phyloP scores from a whole-genome alignment of 2,797 vertebrate species.

The Hydrocynus forskahlii region DNA sequence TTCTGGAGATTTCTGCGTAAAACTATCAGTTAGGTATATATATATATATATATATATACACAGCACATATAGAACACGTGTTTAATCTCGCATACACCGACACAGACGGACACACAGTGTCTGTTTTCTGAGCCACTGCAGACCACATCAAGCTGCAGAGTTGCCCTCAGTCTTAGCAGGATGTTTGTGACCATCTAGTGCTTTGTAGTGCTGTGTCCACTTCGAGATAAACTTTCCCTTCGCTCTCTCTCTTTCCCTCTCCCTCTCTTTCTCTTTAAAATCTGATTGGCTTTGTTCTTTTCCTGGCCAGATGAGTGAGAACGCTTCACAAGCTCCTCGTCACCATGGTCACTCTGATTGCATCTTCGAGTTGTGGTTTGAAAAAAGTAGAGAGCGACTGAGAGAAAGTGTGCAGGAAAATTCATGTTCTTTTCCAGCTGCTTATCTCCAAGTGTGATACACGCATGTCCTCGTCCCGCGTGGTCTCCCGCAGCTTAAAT shows the following conservation, averaged over 20 bases:
- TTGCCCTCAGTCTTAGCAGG: conserved; percentile 32
- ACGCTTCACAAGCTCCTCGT: conserved; percentile 7
- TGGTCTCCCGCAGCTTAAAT: conserved; percentile 9
- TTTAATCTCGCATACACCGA: not conserved
- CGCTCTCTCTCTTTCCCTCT: not conserved
- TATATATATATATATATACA: too few relatives aligned
- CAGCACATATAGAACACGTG: too few relatives aligned
- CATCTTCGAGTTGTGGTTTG: conserved; percentile 49
- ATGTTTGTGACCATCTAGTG: conserved; percentile 28
- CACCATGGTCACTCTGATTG: conserved; percentile 44
- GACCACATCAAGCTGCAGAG: conserved; percentile 38
- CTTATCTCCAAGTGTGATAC: conserved; percentile 30
- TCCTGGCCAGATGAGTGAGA: conserved; percentile 44
- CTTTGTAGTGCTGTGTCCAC: conserved; percentile 42
- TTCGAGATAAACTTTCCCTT: conserved; percentile 28
- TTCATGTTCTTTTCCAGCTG: conserved; percentile 33
- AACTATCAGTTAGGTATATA: too few relatives aligned
- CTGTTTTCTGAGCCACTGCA: conserved; percentile 16
- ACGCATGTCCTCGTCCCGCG: conserved; percentile 16
- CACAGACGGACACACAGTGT: conserved; percentile 32
- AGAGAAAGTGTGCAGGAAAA: conserved; percentile 13
- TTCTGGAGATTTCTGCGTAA: too few relatives aligned
- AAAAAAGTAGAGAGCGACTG: not conserved
- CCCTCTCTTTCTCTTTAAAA: conserved; percentile 17
- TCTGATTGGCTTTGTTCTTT: conserved; percentile 43